These are phyloP conservation scores for Pseudorasbora parva DNA, from an alignment of 2,113 vertebrate genomes.

Conservation along the genomic window DNA sequence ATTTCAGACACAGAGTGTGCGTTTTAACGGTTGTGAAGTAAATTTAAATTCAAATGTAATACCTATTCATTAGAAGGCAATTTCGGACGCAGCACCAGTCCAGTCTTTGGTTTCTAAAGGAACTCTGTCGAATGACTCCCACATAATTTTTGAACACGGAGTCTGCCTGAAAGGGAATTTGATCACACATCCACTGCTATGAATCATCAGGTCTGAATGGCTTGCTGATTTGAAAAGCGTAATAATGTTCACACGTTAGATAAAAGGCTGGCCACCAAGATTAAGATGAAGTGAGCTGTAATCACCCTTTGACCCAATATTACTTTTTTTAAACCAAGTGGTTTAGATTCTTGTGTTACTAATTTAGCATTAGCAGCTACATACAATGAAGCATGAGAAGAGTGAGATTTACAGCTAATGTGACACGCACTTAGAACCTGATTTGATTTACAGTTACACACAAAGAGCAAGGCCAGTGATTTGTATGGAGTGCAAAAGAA, in stretches of 20 bases:
- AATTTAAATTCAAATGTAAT: no score
- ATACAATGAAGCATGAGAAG: background rate
- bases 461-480: background rate
- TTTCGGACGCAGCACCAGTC: background rate
- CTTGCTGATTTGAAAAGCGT: slow-evolving; percentile 26
- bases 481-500: background rate
- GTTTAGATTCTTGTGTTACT: background rate
- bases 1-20: no score
- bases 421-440: background rate
- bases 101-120: slow-evolving; percentile 7
- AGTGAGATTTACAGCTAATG: slow-evolving; percentile 14
- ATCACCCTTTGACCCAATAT: background rate
- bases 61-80: no score
- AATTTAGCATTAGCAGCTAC: background rate
- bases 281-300: background rate
- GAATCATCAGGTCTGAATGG: slow-evolving; percentile 41
- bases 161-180: slow-evolving; percentile 27
- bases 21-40: no score
- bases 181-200: background rate
- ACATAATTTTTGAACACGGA: background rate
- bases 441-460: background rate
- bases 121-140: slow-evolving; percentile 9
- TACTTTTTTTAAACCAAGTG: background rate
- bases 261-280: slow-evolving; percentile 16
- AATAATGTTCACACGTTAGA: slow-evolving; percentile 26